Conservation (phyloP, 2,113 vertebrate species). For the Alces alces region DNA sequence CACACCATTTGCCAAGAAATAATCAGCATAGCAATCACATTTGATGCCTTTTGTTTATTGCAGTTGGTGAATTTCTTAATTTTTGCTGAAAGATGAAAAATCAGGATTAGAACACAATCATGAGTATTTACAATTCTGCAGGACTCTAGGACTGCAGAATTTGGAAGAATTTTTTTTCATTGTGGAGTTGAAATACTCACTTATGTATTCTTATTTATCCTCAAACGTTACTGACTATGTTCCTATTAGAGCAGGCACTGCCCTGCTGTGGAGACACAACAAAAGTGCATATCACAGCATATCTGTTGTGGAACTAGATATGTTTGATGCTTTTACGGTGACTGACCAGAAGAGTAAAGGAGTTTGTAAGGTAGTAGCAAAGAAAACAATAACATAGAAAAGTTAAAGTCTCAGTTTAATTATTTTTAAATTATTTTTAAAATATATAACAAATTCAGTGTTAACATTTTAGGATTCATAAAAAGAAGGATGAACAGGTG, state of each 20-base stretch:
- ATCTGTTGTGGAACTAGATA: too few species aligned
- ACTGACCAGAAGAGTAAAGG: not conserved
- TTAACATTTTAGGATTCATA: not conserved
- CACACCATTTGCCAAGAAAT: not conserved
- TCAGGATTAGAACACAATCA: not conserved
- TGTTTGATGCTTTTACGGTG: not conserved
- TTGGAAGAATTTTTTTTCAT: not conserved
- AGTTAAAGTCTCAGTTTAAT: not conserved
- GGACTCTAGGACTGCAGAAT: not conserved
- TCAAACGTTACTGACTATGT: not conserved
- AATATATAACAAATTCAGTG: not conserved
- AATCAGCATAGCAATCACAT: not conserved
- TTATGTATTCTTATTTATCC: not conserved
- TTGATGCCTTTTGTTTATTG: not conserved
- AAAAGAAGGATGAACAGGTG: not conserved
- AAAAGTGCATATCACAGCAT: fast-evolving
- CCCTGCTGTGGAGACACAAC: not conserved
- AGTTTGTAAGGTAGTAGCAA: not conserved
- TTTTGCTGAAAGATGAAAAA: not conserved
- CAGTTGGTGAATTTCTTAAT: not conserved
- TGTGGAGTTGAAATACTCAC: not conserved
- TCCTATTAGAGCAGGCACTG: fast-evolving
- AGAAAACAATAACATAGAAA: not conserved
- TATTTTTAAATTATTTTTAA: not conserved
- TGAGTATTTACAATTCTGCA: not conserved